Evolutionary conservation across 92 coral and sea anemone genomes (phyloP).

Genomic region (Scolanthus callimorphus): DNA sequence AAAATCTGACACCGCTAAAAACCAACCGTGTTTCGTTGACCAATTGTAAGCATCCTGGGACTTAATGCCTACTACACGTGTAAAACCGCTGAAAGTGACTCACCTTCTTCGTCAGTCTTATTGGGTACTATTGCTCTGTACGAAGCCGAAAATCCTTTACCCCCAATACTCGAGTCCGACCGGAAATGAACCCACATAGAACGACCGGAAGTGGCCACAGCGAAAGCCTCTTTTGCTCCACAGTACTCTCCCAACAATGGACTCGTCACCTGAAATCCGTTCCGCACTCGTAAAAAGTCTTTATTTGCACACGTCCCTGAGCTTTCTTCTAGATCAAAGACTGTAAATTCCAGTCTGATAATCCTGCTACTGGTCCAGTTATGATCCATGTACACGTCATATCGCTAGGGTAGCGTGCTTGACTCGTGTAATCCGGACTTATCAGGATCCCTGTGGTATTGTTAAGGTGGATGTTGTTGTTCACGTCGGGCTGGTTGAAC

Average conservation of each 20-base stretch:
- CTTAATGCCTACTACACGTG: too few relatives aligned
- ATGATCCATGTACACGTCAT: conserved; percentile 57
- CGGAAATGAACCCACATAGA: conserved; percentile 22
- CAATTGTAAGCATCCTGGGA: too few relatives aligned
- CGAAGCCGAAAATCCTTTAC: conserved; percentile 25
- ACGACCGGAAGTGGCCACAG: conserved; percentile 16
- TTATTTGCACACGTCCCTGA: conserved; percentile 9
- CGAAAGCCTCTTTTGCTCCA: conserved; percentile 12
- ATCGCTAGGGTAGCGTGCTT: conserved; percentile 43
- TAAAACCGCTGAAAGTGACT: too few relatives aligned
- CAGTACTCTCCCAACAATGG: conserved; percentile 37
- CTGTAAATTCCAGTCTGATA: conserved; percentile 40
- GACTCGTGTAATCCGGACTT: conserved; percentile 54
- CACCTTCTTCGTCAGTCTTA: too few relatives aligned
- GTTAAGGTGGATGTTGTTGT: conserved; percentile 41
- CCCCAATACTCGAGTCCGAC: conserved; percentile 19
- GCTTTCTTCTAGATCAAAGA: conserved; percentile 46
- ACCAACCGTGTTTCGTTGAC: too few relatives aligned
- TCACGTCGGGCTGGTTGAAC: conserved; percentile 10
- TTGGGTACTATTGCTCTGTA: conserved; percentile 13
- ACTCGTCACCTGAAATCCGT: conserved; percentile 16
- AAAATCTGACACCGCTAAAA: too few relatives aligned
- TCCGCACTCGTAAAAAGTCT: conserved; percentile 37
- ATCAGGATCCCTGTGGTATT: conserved; percentile 41
- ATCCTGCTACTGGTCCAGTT: conserved; percentile 23